Evolutionary conservation across 1,140 invertebrate species (phyloP), one percentile per base, ranked within the genome.

Genomic region (Caenorhabditis tropicalis): DNA sequence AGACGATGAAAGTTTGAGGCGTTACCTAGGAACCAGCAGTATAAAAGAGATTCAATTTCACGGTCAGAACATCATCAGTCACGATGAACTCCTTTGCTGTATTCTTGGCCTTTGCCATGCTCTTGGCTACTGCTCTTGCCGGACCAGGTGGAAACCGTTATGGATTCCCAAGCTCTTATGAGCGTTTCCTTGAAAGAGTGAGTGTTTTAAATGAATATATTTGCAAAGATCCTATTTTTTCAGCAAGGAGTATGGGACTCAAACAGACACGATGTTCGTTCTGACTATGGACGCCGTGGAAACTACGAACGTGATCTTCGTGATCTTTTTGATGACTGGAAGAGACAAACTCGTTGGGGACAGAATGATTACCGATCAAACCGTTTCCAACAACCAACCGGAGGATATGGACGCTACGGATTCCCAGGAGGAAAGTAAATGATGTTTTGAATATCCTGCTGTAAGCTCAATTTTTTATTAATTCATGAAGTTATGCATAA

Each of bases 211-310:
- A n/a, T n/a, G n/a, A n/a, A n/a, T n/a, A 10, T 29, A 27, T 0
- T 36, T 24, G 16, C 24, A 19, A n/a, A 19, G 19, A 9, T 29
- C 5, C 27, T 12, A 12, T 43, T 12, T 12, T 74, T 74, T 43
- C 65, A 74, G 65, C 65, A 74, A 74, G 65, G 65, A 27, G 65
- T 74, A 3, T 74, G 65, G 65, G 65, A 74, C 36, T 74, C 16
- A 33, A 74, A 74, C 33, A 43, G 36, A 10, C 65, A 74, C 36
- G 65, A 43, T 33, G 65, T 31, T 0, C 65, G 33, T 9, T 12
- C 36, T 21, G 21, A 74, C 24, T 74, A 74, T 15, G n/a, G 65
- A 43, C 36, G 65, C 10, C 65, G 65, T 6, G 36, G 36, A 24
- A 46, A 46, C 36, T 74, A 74, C 21, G 65, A 74, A 15, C 33